Base-by-base conservation (phyloP, 1,140 invertebrate species). In the Drosophila kurseongensis region DNA sequence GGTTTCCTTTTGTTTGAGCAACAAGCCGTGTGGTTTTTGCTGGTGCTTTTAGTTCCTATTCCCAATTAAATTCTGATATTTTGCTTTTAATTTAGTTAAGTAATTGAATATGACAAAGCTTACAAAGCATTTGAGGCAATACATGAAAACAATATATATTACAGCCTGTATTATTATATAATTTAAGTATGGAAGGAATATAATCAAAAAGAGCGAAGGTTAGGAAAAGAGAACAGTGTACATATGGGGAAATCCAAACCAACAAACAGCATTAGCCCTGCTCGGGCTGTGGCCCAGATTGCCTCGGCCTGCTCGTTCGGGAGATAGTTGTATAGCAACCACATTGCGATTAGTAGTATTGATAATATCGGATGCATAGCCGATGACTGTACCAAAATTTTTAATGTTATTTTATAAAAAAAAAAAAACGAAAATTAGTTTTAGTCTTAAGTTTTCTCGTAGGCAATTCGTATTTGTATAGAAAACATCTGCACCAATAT, bases 361-460 rank as follows among this genome's bases (percentile, higher is more conserved):
- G 56, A 57, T 55, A 44, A 67, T 62, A 58, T 65, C 29, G 48
- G 59, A 58, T 67, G n/a, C 14, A 78, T 38, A 66, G 69, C 68
- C 78, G 42, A 77, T 86, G 79, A 91, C 81, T 91, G 90, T 91
- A 91, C 90, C 90, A 91, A 91, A 91, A 90, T 91, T 91, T 86
- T 75, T 78, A 80, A 89, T 76, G 79, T 88, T 86, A 86, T 88
- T 66, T 75, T 47, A 76, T 61, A 68, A 79, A n/a, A 8, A 29
- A 41, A 50, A 44, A 7, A 13, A 35, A 29, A 55, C 50, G 63
- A 79, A 68, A 58, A 82, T 79, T 89, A 89, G 71, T 75, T 75
- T 27, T 91, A 91, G 80, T 81, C 54, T 16, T 91, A 91, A 91
- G 86, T 83, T 84, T 52, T 69, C 65, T 59, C 56, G 62, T 86